phyloP scores from a whole-genome alignment of 1,140 invertebrate species.

The Listronotus bonariensis region DNA sequence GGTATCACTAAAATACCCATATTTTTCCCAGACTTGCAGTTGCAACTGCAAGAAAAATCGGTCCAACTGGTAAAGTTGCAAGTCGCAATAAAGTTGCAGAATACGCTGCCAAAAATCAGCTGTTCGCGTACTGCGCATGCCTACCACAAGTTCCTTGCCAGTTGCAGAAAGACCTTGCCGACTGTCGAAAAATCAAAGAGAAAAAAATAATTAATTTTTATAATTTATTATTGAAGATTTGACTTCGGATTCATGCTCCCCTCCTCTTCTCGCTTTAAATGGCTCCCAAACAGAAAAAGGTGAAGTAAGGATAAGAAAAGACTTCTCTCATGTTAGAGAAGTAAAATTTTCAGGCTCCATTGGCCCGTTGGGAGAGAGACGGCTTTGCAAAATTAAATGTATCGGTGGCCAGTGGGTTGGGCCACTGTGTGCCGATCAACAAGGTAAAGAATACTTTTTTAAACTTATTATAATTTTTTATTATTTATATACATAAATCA shows the following conservation, averaged over 20 bases:
- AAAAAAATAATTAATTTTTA: too few species aligned
- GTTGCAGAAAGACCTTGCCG: too few species aligned
- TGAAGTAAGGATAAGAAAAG: conserved; percentile 46
- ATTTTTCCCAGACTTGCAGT: too few species aligned
- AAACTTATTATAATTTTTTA: background rate
- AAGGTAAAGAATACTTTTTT: conserved; percentile 50
- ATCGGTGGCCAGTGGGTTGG: conserved; percentile 80
- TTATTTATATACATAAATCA: background rate
- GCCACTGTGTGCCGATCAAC: conserved; percentile 65
- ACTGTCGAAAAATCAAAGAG: too few species aligned
- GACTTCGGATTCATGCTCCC: conserved; percentile 48
- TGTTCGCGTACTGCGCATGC: too few species aligned
- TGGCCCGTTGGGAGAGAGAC: conserved; percentile 66
- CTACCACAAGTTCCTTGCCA: too few species aligned
- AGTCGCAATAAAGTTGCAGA: too few species aligned
- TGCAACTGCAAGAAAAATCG: too few species aligned
- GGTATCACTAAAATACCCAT: too few species aligned
- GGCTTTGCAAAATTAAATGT: conserved; percentile 81
- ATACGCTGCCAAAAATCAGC: too few species aligned
- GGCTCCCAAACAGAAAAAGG: conserved; percentile 49
- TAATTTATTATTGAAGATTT: conserved; percentile 38
- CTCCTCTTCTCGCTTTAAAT: conserved; percentile 50
- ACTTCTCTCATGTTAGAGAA: conserved; percentile 58
- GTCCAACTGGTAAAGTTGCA: too few species aligned
- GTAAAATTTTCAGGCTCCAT: conserved; percentile 72